A percentile compares a stretch with the other conserved stretches of the same genome.
These are phyloP conservation scores for Dicaeum eximium DNA, from an alignment of 2,113 vertebrate genomes.

Conservation along the genomic window DNA sequence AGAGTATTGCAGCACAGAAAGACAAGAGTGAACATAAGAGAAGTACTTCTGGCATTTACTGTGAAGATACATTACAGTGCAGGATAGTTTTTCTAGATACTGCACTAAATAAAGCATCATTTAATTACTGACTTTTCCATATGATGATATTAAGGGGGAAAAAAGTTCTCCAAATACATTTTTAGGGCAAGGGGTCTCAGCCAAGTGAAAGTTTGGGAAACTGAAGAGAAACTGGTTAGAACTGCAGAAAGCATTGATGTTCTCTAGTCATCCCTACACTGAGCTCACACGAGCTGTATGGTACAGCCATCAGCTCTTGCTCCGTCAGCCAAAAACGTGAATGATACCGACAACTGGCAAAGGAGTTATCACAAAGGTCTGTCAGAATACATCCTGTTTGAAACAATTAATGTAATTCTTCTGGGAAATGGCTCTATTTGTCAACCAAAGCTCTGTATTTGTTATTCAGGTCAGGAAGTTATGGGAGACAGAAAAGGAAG, in stretches of 20 bases:
- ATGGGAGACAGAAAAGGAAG: conserved; percentile 7
- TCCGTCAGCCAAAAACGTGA: background rate
- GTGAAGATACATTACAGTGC: background rate
- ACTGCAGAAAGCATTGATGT: background rate
- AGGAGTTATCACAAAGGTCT: background rate
- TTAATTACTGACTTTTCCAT: background rate
- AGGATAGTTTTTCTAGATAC: background rate
- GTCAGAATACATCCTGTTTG: background rate
- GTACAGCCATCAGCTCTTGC: background rate
- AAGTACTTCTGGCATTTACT: background rate
- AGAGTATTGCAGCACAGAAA: background rate
- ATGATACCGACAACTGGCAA: background rate
- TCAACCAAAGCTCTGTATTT: background rate
- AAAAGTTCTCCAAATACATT: background rate
- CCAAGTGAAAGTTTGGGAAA: background rate
- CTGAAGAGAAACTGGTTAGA: background rate
- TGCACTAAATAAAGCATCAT: background rate
- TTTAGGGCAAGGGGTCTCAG: background rate
- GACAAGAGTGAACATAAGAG: background rate
- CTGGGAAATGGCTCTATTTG: background rate
- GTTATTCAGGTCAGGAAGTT: background rate
- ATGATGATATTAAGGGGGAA: background rate
- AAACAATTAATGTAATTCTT: conserved; percentile 4
- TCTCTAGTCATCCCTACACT: background rate
- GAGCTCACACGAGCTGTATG: background rate